These are phyloP conservation scores for Eumerus sabulonum DNA, from an alignment of 2,888 invertebrate species.

Conservation along the genomic window DNA sequence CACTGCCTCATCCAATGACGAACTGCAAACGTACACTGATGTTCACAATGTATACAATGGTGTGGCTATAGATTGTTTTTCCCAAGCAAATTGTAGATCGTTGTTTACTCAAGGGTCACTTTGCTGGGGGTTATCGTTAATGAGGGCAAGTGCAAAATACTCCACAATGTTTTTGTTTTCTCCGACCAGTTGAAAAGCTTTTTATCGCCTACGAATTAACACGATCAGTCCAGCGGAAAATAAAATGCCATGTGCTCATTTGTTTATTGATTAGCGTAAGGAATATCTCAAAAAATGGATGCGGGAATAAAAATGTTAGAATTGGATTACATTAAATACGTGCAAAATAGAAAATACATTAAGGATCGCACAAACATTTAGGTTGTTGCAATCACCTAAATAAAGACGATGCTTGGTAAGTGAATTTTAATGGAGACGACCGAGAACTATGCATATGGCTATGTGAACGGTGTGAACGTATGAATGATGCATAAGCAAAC, in stretches of 20 bases:
- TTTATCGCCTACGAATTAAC: background rate
- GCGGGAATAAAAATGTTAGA: background rate
- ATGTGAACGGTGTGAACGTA: background rate
- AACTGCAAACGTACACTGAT: no score
- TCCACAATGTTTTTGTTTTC: slow-evolving; percentile 9
- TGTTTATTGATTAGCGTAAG: background rate
- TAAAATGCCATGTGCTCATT: slow-evolving; percentile 35
- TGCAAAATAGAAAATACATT: no score
- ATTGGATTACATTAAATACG: no score
- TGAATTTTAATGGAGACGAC: no score
- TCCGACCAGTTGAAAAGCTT: slow-evolving; percentile 19
- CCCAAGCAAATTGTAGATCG: background rate
- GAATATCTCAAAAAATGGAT: background rate
- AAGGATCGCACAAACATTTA: no score
- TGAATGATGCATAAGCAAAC: background rate
- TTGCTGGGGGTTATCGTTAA: slow-evolving; percentile 53
- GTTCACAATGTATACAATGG: slow-evolving; percentile 12
- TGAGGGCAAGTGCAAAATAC: slow-evolving; percentile 22
- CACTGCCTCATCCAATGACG: no score
- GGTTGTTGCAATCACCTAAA: no score
- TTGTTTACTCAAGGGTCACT: slow-evolving; percentile 38
- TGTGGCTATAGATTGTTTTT: slow-evolving; percentile 30
- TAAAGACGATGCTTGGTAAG: no score
- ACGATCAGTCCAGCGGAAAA: slow-evolving; percentile 10
- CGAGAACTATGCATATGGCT: no score